Conservation (phyloP, 1,140 invertebrate species). For the Bombus confusus region DNA sequence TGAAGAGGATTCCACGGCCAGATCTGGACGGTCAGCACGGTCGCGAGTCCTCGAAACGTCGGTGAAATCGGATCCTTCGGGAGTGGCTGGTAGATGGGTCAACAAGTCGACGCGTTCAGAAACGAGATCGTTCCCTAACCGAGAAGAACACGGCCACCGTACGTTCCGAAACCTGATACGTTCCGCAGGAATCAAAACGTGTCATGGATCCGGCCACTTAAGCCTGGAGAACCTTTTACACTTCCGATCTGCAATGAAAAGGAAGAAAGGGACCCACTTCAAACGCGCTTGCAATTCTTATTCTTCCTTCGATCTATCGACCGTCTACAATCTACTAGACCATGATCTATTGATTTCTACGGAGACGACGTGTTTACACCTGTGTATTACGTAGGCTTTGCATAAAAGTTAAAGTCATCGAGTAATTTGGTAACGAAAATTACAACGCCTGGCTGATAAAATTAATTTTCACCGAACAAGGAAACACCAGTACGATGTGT, state of each 20-base stretch:
- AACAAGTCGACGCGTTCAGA: slow-evolving; percentile 67
- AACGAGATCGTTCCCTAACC: slow-evolving; percentile 44
- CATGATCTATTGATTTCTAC: neutral
- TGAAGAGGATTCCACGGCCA: slow-evolving; percentile 27
- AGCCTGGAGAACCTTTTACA: slow-evolving; percentile 41
- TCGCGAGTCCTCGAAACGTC: slow-evolving; percentile 47
- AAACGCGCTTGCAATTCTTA: neutral
- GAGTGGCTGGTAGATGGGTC: slow-evolving; percentile 63
- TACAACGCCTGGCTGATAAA: too few relatives aligned
- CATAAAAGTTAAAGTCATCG: too few relatives aligned
- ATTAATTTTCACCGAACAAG: too few relatives aligned
- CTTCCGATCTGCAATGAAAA: slow-evolving; percentile 51
- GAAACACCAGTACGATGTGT: too few relatives aligned
- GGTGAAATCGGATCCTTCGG: slow-evolving; percentile 67
- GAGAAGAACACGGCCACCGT: slow-evolving; percentile 15
- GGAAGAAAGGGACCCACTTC: neutral
- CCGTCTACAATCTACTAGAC: too few relatives aligned
- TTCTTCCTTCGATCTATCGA: neutral
- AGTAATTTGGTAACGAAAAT: too few relatives aligned
- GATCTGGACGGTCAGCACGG: slow-evolving; percentile 4
- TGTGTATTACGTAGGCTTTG: too few relatives aligned
- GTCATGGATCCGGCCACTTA: slow-evolving; percentile 53
- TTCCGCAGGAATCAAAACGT: slow-evolving; percentile 56
- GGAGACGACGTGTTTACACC: neutral
- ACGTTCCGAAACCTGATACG: slow-evolving; percentile 58